phyloP scores from a whole-genome alignment of 2,113 vertebrate genomes.

The Strigops habroptila region DNA sequence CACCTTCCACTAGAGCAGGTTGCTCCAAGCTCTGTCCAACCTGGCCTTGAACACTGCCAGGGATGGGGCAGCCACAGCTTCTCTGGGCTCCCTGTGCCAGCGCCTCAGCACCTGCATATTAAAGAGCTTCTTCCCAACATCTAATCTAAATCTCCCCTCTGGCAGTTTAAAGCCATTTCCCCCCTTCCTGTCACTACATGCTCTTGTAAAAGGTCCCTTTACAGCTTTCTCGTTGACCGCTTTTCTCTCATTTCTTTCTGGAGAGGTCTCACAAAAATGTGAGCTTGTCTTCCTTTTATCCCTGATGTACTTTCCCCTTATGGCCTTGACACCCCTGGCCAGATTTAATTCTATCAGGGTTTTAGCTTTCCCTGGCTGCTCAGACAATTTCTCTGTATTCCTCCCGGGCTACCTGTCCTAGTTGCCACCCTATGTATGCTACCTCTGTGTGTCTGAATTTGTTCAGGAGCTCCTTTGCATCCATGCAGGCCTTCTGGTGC shows the following conservation, averaged over 20 bases:
- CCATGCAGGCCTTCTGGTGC: background rate
- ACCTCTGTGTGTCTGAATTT: background rate
- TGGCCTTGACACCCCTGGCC: background rate
- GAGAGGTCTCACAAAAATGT: background rate
- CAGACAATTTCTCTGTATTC: background rate
- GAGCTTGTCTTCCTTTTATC: background rate
- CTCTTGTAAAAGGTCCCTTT: background rate
- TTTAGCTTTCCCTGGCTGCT: background rate
- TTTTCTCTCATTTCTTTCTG: background rate
- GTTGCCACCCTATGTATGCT: background rate
- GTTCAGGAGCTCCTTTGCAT: background rate
- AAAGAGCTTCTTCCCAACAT: background rate
- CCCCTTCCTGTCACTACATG: background rate
- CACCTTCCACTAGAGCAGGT: background rate
- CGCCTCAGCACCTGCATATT: background rate
- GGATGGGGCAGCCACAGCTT: background rate
- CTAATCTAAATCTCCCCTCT: background rate
- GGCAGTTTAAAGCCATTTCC: background rate
- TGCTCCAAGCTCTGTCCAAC: background rate
- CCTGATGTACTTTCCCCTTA: background rate
- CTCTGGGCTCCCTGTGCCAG: background rate
- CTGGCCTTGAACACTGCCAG: background rate
- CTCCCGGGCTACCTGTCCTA: background rate
- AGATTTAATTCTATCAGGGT: background rate
- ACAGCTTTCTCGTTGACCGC: background rate